Conservation (phyloP, 2,888 invertebrate genomes). For the Protonemura montana region DNA sequence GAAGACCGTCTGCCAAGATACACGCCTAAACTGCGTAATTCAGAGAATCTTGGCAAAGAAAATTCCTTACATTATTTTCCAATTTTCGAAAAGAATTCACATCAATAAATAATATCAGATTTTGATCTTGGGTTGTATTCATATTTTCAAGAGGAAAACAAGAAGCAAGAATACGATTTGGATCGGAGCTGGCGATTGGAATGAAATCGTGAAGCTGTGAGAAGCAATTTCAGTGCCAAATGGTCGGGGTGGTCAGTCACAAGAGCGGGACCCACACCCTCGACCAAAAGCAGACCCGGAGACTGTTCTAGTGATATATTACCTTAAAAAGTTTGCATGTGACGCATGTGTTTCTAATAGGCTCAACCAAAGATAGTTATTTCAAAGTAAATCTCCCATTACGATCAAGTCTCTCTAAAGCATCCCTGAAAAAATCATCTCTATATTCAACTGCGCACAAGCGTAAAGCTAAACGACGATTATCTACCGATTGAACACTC, state of each 20-base stretch:
- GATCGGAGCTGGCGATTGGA: background rate
- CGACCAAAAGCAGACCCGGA: too few species aligned
- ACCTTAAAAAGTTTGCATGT: too few species aligned
- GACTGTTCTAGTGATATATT: too few species aligned
- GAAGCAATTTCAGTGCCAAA: background rate
- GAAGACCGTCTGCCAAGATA: background rate
- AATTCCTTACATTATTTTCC: constrained; percentile 7
- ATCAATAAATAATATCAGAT: constrained; percentile 7
- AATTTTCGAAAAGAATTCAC: constrained; percentile 4
- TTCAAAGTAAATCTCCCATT: too few species aligned
- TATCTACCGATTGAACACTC: too few species aligned
- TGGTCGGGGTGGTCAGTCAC: background rate
- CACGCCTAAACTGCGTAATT: background rate
- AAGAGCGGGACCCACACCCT: background rate
- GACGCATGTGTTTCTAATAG: too few species aligned
- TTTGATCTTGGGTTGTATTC: constrained; percentile 7
- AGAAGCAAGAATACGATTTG: background rate
- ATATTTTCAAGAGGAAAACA: background rate
- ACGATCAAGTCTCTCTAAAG: too few species aligned
- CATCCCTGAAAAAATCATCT: too few species aligned
- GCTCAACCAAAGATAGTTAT: too few species aligned
- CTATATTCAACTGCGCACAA: too few species aligned
- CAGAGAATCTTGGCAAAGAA: background rate
- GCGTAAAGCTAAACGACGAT: too few species aligned
- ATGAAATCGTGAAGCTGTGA: background rate